Conservation (phyloP, 2,797 vertebrate species). For the Sebastes wilsoni region DNA sequence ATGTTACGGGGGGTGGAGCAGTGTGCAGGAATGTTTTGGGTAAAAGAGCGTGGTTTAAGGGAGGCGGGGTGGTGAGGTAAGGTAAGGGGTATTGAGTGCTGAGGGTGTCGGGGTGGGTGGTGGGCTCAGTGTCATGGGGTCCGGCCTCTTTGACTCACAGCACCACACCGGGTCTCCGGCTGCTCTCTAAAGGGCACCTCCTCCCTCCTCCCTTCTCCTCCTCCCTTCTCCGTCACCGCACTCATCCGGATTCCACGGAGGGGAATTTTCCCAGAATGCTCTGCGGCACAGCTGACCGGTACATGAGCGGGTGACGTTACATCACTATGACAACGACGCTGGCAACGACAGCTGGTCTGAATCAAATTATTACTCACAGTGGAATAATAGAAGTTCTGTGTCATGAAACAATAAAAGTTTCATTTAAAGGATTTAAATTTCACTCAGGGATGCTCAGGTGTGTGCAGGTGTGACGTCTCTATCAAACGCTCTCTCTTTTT, state of each 20-base stretch:
- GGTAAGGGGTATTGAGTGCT: too few relatives aligned
- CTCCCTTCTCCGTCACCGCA: not conserved
- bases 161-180: constrained; percentile 1
- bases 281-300: constrained; percentile 12
- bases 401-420: not conserved
- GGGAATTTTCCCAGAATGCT: constrained; percentile 49
- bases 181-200: constrained; percentile 20
- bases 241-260: constrained; percentile 35
- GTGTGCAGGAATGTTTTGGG: too few relatives aligned
- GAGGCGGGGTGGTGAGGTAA: too few relatives aligned
- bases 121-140: not conserved
- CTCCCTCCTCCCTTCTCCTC: not conserved
- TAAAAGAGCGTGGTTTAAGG: too few relatives aligned
- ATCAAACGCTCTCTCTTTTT: too few relatives aligned
- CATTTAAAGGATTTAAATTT: not conserved
- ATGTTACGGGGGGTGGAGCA: not conserved
- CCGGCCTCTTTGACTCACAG: constrained; percentile 12
- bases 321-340: constrained; percentile 30
- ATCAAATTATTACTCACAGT: not conserved
- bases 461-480: too few relatives aligned
- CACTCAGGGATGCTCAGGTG: too few relatives aligned
- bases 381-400: not conserved
- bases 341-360: not conserved
- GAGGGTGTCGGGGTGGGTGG: not conserved
- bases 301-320: constrained; percentile 11